A percentile compares a stretch with the other conserved stretches of the same genome.
phyloP scores from a whole-genome alignment of 2,797 vertebrate species.

The Bovichtus diacanthus region DNA sequence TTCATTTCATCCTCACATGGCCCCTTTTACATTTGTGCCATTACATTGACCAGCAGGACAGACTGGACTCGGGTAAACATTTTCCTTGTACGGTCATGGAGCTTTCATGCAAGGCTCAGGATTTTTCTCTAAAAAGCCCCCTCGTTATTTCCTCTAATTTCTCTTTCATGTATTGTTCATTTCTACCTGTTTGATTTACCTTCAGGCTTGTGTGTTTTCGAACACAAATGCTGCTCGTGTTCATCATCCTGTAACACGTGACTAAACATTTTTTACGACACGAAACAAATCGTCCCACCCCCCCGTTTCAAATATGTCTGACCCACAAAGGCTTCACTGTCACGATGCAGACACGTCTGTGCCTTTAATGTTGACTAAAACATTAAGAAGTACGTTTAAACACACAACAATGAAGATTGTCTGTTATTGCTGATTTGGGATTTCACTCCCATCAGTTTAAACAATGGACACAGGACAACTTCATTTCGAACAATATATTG shows the following conservation, averaged over 20 bases:
- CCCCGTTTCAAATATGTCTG: conserved; percentile 44
- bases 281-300: conserved; percentile 59
- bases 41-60: conserved; percentile 25
- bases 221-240: conserved; percentile 26
- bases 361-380: conserved; percentile 74
- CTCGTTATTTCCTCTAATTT: not conserved
- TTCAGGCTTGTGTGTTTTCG: not conserved
- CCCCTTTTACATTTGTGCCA: conserved; percentile 47
- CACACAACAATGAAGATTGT: conserved; percentile 85
- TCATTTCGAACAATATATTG: conserved; percentile 85
- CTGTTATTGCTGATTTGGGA: conserved; percentile 86
- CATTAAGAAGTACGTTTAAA: conserved; percentile 73
- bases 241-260: not conserved
- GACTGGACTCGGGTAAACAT: conserved; percentile 21
- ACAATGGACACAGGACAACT: conserved; percentile 84
- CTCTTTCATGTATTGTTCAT: conserved; percentile 1
- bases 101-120: not conserved
- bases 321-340: conserved; percentile 59
- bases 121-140: not conserved
- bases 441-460: conserved; percentile 74
- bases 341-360: conserved; percentile 59
- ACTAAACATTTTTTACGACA: conserved; percentile 42
- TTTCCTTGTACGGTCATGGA: not conserved
- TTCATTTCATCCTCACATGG: conserved; percentile 14
- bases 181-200: conserved; percentile 2